Base-by-base conservation (phyloP, 2,888 invertebrate genomes). In the Drosophila macrothrix region DNA sequence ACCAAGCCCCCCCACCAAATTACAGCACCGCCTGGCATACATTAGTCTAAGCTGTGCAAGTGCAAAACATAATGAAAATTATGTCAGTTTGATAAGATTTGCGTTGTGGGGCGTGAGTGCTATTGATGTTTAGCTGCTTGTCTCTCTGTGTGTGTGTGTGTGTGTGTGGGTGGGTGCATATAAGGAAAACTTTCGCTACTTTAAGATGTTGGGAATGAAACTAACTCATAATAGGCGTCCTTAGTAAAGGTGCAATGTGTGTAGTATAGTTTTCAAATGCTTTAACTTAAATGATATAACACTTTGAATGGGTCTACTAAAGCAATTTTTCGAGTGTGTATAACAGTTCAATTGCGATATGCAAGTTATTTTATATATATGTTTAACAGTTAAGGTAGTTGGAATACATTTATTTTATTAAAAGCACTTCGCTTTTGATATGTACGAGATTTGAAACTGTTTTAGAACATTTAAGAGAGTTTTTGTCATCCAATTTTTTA, bases 71-170 rank as follows among this genome's bases (percentile, higher is more conserved):
- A 90, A 88, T 85, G 88, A 90, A 86, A 88, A 85, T 85, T 86
- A 85, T 90, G 78, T 86, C 78, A 88, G 88, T 83, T 85, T 85
- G 84, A 88, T 88, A 85, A 83, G 88, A 88, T 82, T 84, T 87
- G 66, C 37, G 46, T 54, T 50, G 9, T 61, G 65, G 80, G 80
- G 78, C 67, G 73, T 65, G 66, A 66, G 65, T 67, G 62, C 52
- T 55, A 59, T 63, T 66, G 59, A 71, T 71, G 71, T 77, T 14
- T 50, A 10, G 22, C 39, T 37, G 43, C 25, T 55, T 58, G 12
- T 28, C 29, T 28, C 46, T 31, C n/a, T 54, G 29, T 33, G 39
- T 29, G 29, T 29, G 29, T 25, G 61, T 9, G 28, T 7, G 50
- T 53, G 31, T 31, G 25, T 59, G 28, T 33, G 39, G 50, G 31